Evolutionary conservation across 2,113 vertebrate species (phyloP).

Genomic region (Orycteropus afer): DNA sequence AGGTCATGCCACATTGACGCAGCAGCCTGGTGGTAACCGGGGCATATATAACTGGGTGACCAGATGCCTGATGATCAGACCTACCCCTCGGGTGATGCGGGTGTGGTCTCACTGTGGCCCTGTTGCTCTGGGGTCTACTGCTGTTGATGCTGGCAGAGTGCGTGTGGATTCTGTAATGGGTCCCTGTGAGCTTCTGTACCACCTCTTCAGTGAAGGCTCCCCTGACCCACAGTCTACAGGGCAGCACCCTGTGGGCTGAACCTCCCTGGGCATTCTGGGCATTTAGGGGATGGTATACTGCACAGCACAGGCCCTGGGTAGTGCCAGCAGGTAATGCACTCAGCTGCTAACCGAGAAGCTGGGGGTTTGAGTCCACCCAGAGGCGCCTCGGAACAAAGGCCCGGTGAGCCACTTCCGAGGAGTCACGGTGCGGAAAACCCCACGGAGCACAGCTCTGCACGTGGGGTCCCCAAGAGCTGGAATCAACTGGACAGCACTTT

Average conservation of each 20-base stretch:
- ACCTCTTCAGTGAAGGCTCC: background rate
- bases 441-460: no score
- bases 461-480: no score
- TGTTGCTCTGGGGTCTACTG: background rate
- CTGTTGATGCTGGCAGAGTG: background rate
- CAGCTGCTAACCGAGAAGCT: no score
- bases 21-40: background rate
- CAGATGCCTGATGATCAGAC: background rate
- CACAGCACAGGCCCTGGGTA: no score
- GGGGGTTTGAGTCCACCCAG: no score
- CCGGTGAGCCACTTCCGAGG: no score
- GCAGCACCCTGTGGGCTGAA: background rate
- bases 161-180: background rate
- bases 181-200: background rate
- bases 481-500: no score
- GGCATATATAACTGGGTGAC: background rate
- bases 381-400: no score
- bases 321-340: no score
- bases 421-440: no score
- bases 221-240: background rate
- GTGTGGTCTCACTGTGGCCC: background rate
- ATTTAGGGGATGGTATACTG: background rate
- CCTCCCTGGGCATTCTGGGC: background rate
- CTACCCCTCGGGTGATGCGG: background rate
- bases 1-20: background rate